Evolutionary conservation across 2,113 vertebrate genomes (phyloP).

Genomic region (Lophius piscatorius): DNA sequence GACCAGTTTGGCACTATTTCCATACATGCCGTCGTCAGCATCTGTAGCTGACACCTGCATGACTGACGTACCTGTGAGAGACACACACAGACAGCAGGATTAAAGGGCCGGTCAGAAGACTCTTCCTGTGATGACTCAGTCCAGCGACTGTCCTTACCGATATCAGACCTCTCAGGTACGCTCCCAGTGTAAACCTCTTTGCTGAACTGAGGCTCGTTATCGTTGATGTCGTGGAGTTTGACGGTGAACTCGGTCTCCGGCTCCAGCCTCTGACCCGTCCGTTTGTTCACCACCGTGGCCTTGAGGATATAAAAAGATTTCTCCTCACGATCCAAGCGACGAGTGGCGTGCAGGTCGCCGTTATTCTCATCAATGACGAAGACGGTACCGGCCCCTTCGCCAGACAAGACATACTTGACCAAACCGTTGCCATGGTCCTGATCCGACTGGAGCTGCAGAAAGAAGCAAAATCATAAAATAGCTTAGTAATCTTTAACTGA

Average conservation of each 20-base stretch:
- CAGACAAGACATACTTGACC: conserved; percentile 92
- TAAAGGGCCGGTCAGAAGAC: too few relatives aligned
- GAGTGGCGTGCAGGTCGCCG: conserved; percentile 96
- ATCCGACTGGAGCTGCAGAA: conserved; percentile 94
- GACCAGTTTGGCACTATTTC: conserved; percentile 93
- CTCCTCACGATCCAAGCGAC: conserved; percentile 93
- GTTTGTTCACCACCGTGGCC: conserved; percentile 91
- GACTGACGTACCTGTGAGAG: conserved; percentile 87
- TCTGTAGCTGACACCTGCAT: conserved; percentile 93
- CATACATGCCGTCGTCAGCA: conserved; percentile 91
- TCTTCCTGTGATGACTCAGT: too few relatives aligned
- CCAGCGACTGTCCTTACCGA: too few relatives aligned
- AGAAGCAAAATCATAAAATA: too few relatives aligned
- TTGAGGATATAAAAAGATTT: conserved; percentile 91
- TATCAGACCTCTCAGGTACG: conserved; percentile 93
- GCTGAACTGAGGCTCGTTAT: conserved; percentile 95
- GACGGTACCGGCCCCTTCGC: conserved; percentile 93
- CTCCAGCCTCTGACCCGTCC: conserved; percentile 90
- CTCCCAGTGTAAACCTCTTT: conserved; percentile 87
- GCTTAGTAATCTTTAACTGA: too few relatives aligned
- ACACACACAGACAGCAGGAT: too few relatives aligned
- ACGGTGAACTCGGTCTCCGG: conserved; percentile 95
- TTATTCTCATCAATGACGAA: conserved; percentile 97
- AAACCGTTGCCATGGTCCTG: conserved; percentile 91
- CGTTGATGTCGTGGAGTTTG: conserved; percentile 98